Percentiles rank a stretch among this genome's conserved stretches.
Evolutionary conservation across 1,140 invertebrate genomes (phyloP).

Genomic region (Paraescarpia echinospica): DNA sequence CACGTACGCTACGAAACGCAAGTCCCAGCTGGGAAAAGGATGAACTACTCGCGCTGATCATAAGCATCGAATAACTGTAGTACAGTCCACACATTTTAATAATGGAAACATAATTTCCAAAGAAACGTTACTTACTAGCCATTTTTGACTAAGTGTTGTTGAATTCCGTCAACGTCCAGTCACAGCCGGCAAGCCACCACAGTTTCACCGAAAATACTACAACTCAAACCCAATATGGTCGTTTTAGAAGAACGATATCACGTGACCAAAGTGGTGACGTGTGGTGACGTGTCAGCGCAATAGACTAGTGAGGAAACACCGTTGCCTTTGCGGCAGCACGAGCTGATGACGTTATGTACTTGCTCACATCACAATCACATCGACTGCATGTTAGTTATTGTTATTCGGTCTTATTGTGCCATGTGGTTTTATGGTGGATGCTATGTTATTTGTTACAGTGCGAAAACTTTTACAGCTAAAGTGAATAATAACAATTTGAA

Average conservation of each 20-base stretch:
- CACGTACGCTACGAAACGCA: not conserved
- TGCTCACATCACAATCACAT: too few species aligned
- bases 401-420: not conserved
- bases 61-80: not conserved
- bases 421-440: too few species aligned
- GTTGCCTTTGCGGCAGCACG: not conserved
- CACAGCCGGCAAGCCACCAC: not conserved
- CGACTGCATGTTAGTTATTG: not conserved
- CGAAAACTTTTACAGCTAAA: too few species aligned
- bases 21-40: not conserved
- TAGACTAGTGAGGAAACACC: not conserved
- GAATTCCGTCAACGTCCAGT: not conserved
- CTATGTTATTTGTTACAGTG: too few species aligned
- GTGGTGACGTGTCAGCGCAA: not conserved
- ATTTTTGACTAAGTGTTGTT: not conserved
- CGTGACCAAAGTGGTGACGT: constrained; percentile 12
- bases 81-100: not conserved
- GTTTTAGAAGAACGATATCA: constrained; percentile 12
- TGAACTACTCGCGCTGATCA: not conserved
- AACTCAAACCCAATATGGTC: constrained; percentile 13
- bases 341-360: not conserved
- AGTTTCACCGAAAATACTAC: not conserved
- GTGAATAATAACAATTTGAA: too few species aligned
- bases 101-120: not conserved
- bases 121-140: not conserved